Evolutionary conservation across 2,888 invertebrate genomes (phyloP), one percentile per base, ranked within the genome.

Genomic region (Erebia epiphron): DNA sequence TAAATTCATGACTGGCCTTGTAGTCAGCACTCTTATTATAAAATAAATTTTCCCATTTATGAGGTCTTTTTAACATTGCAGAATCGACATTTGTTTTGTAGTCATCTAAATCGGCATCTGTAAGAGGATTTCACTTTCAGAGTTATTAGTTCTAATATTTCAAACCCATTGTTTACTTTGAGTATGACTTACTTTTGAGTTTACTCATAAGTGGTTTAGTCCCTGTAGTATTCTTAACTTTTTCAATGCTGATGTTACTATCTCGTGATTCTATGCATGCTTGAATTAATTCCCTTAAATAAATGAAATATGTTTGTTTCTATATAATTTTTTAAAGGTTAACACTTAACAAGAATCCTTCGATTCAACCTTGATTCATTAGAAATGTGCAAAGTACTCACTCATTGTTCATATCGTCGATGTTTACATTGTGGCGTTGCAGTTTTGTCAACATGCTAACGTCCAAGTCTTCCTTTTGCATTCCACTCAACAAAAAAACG

Each of bases 381-480:
- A 11, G 9, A 56, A 62, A 35, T 58, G 50, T 16, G 18, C 41
- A 52, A 66, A 10, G 41, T 43, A 84, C 91, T 88, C 73, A 92
- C 92, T 83, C 84, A 81, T 87, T 85, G 80, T 86, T 84, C 80
- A 86, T 80, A 79, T 86, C 84, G 74, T 85, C 82, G 63, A 88
- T 83, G 83, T 90, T 87, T 76, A 91, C 86, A 77, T 90, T 87
- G 79, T 87, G 83, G 49, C 83, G 85, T 67, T 81, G 79, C 67
- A 92, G 85, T 83, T 91, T 91, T 78, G 79, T 80, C 77, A 89
- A 75, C 71, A 86, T 80, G 76, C 76, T 82, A 43, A 81, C 83
- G 76, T 88, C 89, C 75, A 91, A 76, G 54, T 92, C 91, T 62
- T 90, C 90, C 75, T 88, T 91, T 86, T 91, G 89, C 75, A 91